A percentile compares a stretch with the other conserved stretches of the same genome.
Conservation (phyloP, 2,888 invertebrate genomes). For the Agrotis clavis region DNA sequence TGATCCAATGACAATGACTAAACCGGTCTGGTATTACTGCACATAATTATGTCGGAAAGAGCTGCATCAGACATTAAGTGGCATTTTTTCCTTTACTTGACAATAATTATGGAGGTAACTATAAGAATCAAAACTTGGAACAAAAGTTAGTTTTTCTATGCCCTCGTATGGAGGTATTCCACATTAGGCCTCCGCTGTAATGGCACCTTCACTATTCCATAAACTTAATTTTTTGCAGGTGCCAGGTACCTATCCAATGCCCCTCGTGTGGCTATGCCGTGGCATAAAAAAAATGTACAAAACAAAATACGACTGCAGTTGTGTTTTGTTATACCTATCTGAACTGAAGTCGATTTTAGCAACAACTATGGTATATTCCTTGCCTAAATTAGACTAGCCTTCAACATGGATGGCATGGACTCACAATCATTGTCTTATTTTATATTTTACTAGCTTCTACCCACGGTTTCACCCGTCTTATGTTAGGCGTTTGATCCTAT, state of each 20-base stretch:
- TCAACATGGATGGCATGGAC: background rate
- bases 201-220: no score
- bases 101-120: background rate
- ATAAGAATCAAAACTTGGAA: background rate
- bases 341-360: background rate
- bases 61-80: background rate
- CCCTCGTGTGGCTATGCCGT: no score
- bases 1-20: background rate
- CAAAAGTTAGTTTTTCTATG: no score
- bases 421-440: no score
- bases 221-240: no score
- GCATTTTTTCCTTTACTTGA: background rate
- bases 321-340: background rate
- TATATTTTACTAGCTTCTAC: no score
- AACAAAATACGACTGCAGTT: background rate
- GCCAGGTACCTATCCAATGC: no score
- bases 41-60: background rate
- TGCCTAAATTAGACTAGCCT: background rate
- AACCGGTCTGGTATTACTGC: constrained; percentile 24
- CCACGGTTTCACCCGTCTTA: no score
- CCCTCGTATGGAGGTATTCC: no score
- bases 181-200: no score
- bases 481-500: no score
- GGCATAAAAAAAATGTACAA: background rate
- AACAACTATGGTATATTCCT: background rate